A percentile compares a stretch with the other conserved stretches of the same genome.
These are phyloP conservation scores for Heliconius charithonia DNA, from an alignment of 2,888 invertebrate genomes.

Conservation along the genomic window DNA sequence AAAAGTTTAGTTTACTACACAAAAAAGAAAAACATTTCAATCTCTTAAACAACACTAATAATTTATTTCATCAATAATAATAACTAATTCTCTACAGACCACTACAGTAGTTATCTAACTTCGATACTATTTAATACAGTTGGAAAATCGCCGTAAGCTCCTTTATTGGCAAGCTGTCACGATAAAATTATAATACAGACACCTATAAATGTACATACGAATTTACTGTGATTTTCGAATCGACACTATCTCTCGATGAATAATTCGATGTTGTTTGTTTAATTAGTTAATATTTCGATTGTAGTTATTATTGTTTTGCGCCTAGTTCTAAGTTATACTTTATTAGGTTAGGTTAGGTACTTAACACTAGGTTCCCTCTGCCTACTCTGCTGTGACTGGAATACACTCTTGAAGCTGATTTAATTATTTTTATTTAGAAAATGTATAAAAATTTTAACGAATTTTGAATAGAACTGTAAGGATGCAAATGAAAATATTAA, in stretches of 20 bases:
- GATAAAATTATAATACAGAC: conserved; percentile 21
- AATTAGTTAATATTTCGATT: neutral
- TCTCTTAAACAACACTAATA: neutral
- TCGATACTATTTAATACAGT: conserved; percentile 18
- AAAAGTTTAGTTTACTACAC: neutral
- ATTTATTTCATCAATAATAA: neutral
- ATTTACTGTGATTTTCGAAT: conserved; percentile 2
- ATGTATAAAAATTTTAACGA: no score
- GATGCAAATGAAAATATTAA: no score
- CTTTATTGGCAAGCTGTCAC: conserved; percentile 25
- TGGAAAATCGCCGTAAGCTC: conserved; percentile 10
- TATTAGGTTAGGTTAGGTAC: neutral
- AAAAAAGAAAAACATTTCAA: neutral
- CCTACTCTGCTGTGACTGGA: no score
- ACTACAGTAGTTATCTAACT: conserved; percentile 18
- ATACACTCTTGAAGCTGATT: no score
- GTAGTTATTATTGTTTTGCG: neutral
- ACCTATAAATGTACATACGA: neutral
- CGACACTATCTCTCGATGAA: conserved; percentile 15
- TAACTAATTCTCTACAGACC: neutral
- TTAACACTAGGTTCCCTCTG: no score
- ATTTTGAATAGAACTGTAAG: no score
- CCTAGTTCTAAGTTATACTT: neutral
- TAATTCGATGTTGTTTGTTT: conserved; percentile 2
- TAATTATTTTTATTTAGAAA: no score